Percentiles rank a stretch among this genome's conserved stretches.
Evolutionary conservation across 2,888 invertebrate genomes (phyloP).

Genomic region (Cheiracanthium punctorium): DNA sequence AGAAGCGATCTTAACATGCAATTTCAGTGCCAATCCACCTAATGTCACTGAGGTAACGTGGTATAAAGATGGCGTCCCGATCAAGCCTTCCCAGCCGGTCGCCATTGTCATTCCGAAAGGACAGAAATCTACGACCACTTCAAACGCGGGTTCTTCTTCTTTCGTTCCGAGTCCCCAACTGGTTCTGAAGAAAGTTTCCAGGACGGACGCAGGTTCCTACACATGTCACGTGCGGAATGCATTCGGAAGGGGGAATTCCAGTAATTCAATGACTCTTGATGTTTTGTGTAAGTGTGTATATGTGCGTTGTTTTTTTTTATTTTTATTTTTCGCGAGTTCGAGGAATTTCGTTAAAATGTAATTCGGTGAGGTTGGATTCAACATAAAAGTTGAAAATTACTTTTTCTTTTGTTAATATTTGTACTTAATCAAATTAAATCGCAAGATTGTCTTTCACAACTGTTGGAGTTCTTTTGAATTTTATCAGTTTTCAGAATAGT

Average conservation of each 20-base stretch:
- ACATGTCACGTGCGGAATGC: constrained; percentile 87
- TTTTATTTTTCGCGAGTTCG: too few relatives aligned
- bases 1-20: constrained; percentile 85
- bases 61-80: constrained; percentile 76
- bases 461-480: too few relatives aligned
- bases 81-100: neutral
- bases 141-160: constrained; percentile 76
- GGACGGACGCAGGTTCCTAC: constrained; percentile 89
- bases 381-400: too few relatives aligned
- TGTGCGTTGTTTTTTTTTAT: too few relatives aligned
- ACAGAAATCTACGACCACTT: neutral
- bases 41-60: constrained; percentile 85
- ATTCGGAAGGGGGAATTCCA: constrained; percentile 85
- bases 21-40: constrained; percentile 90
- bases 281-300: constrained; percentile 89
- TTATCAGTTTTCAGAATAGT: too few relatives aligned
- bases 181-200: constrained; percentile 84
- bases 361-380: too few relatives aligned
- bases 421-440: too few relatives aligned
- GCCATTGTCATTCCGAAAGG: neutral
- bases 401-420: too few relatives aligned
- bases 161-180: constrained; percentile 80
- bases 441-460: too few relatives aligned
- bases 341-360: too few relatives aligned
- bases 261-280: constrained; percentile 84